Base-by-base conservation (phyloP, 1,140 invertebrate genomes). In the Callitettix versicolor region DNA sequence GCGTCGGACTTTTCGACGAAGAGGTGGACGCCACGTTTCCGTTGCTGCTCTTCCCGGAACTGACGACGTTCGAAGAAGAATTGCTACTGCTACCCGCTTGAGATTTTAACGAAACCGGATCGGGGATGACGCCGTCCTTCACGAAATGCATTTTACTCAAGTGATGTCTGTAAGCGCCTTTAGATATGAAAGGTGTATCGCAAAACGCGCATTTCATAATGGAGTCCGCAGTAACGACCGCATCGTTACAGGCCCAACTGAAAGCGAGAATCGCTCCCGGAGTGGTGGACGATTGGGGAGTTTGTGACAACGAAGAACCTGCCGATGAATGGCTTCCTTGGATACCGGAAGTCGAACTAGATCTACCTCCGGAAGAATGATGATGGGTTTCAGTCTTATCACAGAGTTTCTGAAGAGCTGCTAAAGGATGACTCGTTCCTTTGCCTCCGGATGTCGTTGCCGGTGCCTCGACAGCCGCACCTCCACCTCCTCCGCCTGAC, bases 131-230 rank as follows among this genome's bases (percentile, higher is more conserved):
- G 11, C 86, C 88, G 62, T 95, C 92, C 68, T 95, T 96, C 22
- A 95, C 88, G 65, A 96, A 91, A 71, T 97, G 93, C 84, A 95
- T 94, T 67, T 96, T 95, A 48, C 91, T 94, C 55, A 97, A 72
- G 66, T 98, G 94, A 71, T 96, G 93, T 62, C 94, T 81, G 71
- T 96, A 98, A 1, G 93, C 92, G 26, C 93, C 93, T 71, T 96
- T 96, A 1, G 93, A 95, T 51, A 93, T 90, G 68, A 97, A 96
- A 9, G 90, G 89, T 15, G 92, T 93, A 71, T 95, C 93, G 75
- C 94, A 98, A 63, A 95, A 91, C 17, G 92, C 89, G 73, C 94
- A 96, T 69, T 95, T 95, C 81, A 95, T 91, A 38, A 91, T 85
- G 12, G 88, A 88, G 62, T 89, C 86, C 1, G 81, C 79, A 1